Conservation (phyloP, 2,113 vertebrate genomes). For the Hylia prasina region DNA sequence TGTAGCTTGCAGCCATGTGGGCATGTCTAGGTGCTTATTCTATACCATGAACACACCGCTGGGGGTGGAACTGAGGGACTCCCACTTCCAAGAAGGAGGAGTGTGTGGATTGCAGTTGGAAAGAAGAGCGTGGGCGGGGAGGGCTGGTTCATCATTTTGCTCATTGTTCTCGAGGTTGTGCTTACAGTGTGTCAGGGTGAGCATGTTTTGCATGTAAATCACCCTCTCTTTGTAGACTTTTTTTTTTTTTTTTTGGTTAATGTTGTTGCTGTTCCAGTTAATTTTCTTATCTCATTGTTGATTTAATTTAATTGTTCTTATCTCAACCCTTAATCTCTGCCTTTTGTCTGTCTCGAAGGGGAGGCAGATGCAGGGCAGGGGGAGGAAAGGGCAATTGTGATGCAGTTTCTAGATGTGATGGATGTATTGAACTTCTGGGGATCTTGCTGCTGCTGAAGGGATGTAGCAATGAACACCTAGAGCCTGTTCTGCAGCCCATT, state of each 20-base stretch:
- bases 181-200: neutral
- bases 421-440: neutral
- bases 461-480: neutral
- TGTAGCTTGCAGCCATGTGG: neutral
- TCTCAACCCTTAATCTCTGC: neutral
- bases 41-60: fast-evolving
- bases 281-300: neutral
- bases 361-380: fast-evolving
- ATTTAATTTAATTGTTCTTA: neutral
- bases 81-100: neutral
- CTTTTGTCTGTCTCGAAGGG: neutral
- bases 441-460: neutral
- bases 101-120: too few relatives aligned
- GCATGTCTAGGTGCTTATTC: neutral
- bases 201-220: neutral
- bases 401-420: neutral
- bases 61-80: neutral
- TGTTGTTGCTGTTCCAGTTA: neutral
- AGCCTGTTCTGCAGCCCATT: neutral
- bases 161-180: neutral
- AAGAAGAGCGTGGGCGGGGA: neutral
- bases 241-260: neutral
- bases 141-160: neutral
- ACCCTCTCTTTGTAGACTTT: neutral
- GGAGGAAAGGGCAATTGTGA: neutral